Evolutionary conservation across 2,113 vertebrate species (phyloP).

Genomic region (Ammodytes marinus): DNA sequence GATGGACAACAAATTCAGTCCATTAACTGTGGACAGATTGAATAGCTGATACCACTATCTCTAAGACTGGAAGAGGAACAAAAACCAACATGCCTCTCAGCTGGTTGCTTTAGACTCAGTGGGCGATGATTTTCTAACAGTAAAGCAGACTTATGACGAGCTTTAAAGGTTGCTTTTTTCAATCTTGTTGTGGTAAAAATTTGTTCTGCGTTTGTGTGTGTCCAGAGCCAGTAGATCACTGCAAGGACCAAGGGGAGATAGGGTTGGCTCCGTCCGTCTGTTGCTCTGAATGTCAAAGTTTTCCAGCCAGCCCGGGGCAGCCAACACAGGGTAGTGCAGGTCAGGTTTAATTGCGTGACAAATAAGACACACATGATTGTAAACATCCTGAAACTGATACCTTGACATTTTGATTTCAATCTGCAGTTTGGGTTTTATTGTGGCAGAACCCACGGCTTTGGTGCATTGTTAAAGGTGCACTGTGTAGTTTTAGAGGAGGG

Average conservation of each 20-base stretch:
- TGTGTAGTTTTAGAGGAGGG: constrained; percentile 11
- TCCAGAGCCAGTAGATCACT: constrained; percentile 47
- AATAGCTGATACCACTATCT: not conserved
- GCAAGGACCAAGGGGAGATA: too few species aligned
- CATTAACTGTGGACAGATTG: too few species aligned
- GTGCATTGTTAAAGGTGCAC: too few species aligned
- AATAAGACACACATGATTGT: constrained; percentile 76
- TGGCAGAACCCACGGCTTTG: too few species aligned
- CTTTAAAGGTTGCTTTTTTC: constrained; percentile 1
- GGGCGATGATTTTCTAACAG: constrained; percentile 2
- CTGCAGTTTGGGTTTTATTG: constrained; percentile 29
- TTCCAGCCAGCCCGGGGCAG: constrained; percentile 58
- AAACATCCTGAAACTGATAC: constrained; percentile 72
- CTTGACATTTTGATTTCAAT: constrained; percentile 72
- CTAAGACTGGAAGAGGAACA: not conserved
- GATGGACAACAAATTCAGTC: too few species aligned
- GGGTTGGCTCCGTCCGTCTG: constrained; percentile 62
- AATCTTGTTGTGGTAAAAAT: constrained; percentile 16
- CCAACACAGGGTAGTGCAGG: constrained; percentile 33
- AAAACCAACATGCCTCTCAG: not conserved
- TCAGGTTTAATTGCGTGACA: constrained; percentile 75
- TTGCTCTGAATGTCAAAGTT: constrained; percentile 72
- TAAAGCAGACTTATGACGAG: not conserved
- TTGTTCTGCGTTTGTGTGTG: constrained; percentile 33
- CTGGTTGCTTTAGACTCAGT: not conserved